These are phyloP conservation scores for Siniperca obscura DNA, from an alignment of 2,797 vertebrate genomes.

Conservation along the genomic window DNA sequence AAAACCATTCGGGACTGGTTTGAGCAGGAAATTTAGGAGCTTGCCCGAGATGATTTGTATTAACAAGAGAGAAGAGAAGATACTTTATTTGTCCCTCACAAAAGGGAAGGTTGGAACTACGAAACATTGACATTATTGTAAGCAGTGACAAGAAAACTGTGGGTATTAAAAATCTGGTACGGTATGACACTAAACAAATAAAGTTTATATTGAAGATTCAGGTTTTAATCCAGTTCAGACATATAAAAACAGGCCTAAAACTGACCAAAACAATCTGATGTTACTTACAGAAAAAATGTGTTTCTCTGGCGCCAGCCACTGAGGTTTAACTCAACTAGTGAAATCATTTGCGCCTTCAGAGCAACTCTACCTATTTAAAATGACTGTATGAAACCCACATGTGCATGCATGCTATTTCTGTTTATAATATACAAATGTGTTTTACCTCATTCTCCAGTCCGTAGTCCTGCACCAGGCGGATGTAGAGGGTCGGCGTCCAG, in stretches of 20 bases:
- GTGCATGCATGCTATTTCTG: background rate
- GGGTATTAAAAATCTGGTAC: background rate
- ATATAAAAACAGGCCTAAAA: background rate
- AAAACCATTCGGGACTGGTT: too few species aligned
- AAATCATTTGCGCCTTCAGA: background rate
- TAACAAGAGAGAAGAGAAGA: too few species aligned
- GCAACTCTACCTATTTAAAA: background rate
- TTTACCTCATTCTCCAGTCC: conserved; percentile 94
- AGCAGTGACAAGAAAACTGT: background rate
- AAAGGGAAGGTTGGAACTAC: background rate
- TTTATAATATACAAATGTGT: background rate
- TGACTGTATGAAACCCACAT: background rate
- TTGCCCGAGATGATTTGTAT: too few species aligned
- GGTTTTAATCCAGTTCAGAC: too few species aligned
- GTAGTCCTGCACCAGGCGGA: conserved; percentile 96
- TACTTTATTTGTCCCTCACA: background rate
- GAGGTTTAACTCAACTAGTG: too few species aligned
- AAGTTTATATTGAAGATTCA: background rate
- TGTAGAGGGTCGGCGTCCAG: conserved; percentile 96
- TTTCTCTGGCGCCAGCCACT: background rate
- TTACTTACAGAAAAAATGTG: background rate
- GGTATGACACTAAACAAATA: background rate
- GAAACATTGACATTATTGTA: background rate
- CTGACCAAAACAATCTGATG: background rate
- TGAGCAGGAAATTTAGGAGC: too few species aligned